Conservation (phyloP, 2,113 vertebrate genomes). For the Acanthisitta chloris region DNA sequence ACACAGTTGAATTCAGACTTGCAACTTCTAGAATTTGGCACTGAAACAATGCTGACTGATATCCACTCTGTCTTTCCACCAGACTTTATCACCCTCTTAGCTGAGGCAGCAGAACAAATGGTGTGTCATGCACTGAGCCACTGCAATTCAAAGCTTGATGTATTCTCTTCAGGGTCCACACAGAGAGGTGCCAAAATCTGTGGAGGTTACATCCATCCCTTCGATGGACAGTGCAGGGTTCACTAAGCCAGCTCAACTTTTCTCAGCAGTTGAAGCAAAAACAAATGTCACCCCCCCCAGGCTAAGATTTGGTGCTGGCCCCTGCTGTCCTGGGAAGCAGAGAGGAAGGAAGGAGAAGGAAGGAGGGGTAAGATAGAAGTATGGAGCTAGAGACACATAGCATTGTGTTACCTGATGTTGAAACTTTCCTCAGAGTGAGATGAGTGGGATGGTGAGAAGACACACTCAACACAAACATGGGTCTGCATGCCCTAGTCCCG, state of each 20-base stretch:
- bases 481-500: accelerated
- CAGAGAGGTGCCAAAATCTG: not conserved
- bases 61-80: not conserved
- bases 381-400: not conserved
- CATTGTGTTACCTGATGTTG: not conserved
- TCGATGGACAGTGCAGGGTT: not conserved
- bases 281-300: not conserved
- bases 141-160: not conserved
- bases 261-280: not conserved
- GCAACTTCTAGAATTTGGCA: not conserved
- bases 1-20: not conserved
- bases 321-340: not conserved
- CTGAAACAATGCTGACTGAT: not conserved
- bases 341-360: not conserved
- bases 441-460: not conserved
- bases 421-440: not conserved
- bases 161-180: not conserved
- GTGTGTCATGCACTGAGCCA: not conserved
- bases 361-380: not conserved
- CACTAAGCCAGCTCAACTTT: not conserved
- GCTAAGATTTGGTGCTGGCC: not conserved
- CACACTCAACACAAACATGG: accelerated
- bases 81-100: not conserved
- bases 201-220: not conserved
- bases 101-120: accelerated